Percentiles rank a stretch among this genome's conserved stretches.
Conservation (phyloP, 2,888 invertebrate species). For the Limulus polyphemus region DNA sequence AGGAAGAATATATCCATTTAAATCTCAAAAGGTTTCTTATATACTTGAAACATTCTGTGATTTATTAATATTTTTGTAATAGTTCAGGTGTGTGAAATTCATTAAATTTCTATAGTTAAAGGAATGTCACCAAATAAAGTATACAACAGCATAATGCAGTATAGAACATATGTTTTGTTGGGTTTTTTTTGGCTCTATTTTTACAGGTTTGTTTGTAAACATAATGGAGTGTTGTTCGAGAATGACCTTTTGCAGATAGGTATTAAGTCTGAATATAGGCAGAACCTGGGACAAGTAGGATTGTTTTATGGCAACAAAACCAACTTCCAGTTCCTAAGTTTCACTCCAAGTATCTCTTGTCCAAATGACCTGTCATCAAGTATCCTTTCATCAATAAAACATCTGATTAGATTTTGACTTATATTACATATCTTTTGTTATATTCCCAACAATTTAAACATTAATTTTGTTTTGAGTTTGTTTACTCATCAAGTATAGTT, state of each 20-base stretch:
- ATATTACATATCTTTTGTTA: not conserved
- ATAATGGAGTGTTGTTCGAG: slow-evolving; percentile 96
- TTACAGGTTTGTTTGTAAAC: slow-evolving; percentile 75
- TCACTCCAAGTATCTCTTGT: slow-evolving; percentile 58
- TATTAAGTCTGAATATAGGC: slow-evolving; percentile 90
- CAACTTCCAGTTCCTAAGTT: slow-evolving; percentile 40
- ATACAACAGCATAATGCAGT: too few relatives aligned
- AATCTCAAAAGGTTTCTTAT: too few relatives aligned
- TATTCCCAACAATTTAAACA: not conserved
- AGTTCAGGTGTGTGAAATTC: too few relatives aligned
- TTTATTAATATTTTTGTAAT: too few relatives aligned
- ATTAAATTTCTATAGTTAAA: too few relatives aligned
- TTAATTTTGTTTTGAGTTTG: not conserved
- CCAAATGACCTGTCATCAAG: slow-evolving; percentile 56
- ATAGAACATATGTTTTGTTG: not conserved
- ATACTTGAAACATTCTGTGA: too few relatives aligned
- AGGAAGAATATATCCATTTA: too few relatives aligned
- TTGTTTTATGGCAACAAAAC: slow-evolving; percentile 98
- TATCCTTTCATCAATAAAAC: slow-evolving; percentile 38
- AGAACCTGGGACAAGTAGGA: slow-evolving; percentile 88
- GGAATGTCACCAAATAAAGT: too few relatives aligned
- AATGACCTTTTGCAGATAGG: slow-evolving; percentile 96
- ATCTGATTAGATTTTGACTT: slow-evolving; percentile 1
- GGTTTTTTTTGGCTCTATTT: slow-evolving; percentile 10
- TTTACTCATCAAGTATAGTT: not conserved